Percentiles rank a stretch among this genome's conserved stretches.
phyloP scores from a whole-genome alignment of 1,140 invertebrate genomes.

The Trinorchestia longiramus region DNA sequence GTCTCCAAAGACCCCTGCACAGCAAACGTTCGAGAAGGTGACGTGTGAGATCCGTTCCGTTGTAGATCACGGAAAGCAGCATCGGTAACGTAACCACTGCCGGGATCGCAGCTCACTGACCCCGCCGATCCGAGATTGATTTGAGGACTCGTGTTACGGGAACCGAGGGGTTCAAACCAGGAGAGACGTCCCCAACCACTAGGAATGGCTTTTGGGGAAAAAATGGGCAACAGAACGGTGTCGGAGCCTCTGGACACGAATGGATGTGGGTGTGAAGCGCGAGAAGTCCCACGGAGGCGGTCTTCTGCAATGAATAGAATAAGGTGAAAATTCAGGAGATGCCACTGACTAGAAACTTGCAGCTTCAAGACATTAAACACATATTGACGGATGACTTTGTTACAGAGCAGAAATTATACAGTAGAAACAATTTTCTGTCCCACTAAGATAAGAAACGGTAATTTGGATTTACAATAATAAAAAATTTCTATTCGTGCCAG shows the following conservation, averaged over 20 bases:
- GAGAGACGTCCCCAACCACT: constrained; percentile 43
- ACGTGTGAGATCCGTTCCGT: not conserved
- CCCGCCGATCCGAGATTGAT: not conserved
- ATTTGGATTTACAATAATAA: not conserved
- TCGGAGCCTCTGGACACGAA: not conserved
- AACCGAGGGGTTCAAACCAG: constrained; percentile 2
- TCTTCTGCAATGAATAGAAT: not conserved
- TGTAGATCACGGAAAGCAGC: not conserved
- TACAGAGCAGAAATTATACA: not conserved
- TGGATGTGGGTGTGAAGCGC: not conserved
- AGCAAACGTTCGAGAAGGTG: not conserved
- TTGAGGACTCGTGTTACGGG: not conserved
- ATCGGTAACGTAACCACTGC: constrained; percentile 8
- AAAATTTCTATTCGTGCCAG: too few relatives aligned
- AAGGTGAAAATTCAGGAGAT: not conserved
- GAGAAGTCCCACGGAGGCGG: not conserved
- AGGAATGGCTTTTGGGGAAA: not conserved
- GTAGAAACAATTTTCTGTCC: not conserved
- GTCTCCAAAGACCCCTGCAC: not conserved
- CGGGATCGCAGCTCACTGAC: not conserved
- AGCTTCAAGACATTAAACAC: not conserved
- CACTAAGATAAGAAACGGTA: not conserved
- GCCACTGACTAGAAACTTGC: not conserved
- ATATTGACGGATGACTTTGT: not conserved
- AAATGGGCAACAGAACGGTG: constrained; percentile 1